phyloP scores from a whole-genome alignment of 2,888 invertebrate genomes.

The Ophion ventricosus region DNA sequence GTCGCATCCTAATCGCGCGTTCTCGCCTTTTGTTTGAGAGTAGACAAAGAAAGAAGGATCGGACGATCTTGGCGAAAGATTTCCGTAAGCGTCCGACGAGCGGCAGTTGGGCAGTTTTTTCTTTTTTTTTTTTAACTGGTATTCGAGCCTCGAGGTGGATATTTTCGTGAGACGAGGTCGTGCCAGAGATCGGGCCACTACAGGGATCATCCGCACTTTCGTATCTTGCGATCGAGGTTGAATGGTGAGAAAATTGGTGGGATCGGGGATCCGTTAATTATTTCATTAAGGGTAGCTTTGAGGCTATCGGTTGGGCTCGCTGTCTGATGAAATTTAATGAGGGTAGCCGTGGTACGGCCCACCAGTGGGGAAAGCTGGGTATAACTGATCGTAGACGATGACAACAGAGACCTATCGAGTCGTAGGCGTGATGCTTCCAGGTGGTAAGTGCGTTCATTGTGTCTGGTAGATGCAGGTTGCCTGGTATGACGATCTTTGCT shows the following conservation, averaged over 20 bases:
- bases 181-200: neutral
- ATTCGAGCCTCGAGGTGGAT: conserved; percentile 23
- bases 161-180: neutral
- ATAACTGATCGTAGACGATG: conserved; percentile 1
- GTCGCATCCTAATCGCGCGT: conserved; percentile 27
- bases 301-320: conserved; percentile 24
- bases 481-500: no score
- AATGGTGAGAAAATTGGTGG: conserved; percentile 62
- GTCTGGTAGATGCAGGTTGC: no score
- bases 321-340: conserved; percentile 46
- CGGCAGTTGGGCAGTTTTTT: conserved; percentile 17
- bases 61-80: conserved; percentile 28
- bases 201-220: conserved; percentile 2
- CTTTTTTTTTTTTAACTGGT: no score
- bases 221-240: conserved; percentile 51
- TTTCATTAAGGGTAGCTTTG: conserved; percentile 62
- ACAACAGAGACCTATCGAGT: neutral
- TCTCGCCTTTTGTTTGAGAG: conserved; percentile 27
- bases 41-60: conserved; percentile 23
- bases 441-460: no score
- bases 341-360: neutral
- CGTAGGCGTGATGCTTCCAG: neutral
- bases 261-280: conserved; percentile 58
- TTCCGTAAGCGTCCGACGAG: neutral
- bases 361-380: neutral